Conservation (phyloP, 2,888 invertebrate genomes). For the Ectemnius lituratus region DNA sequence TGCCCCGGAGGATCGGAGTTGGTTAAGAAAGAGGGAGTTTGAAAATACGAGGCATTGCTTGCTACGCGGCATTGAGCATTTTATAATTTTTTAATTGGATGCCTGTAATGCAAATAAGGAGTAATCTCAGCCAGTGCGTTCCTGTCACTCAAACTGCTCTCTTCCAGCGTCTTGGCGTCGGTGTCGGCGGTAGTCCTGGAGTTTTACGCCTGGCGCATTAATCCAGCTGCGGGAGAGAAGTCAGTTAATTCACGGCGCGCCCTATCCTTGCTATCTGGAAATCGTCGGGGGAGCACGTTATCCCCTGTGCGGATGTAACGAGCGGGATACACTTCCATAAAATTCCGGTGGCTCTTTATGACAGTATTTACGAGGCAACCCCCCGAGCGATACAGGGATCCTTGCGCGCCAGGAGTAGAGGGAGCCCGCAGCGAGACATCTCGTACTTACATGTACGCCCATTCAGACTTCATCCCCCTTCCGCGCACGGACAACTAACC, state of each 20-base stretch:
- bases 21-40: background rate
- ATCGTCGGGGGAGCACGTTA: constrained; percentile 7
- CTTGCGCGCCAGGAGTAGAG: constrained; percentile 12
- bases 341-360: constrained; percentile 45
- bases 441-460: constrained; percentile 16
- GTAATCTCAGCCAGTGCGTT: constrained; percentile 1
- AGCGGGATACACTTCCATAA: constrained; percentile 32
- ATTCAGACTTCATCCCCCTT: too few relatives aligned
- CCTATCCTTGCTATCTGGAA: constrained; percentile 13
- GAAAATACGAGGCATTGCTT: background rate
- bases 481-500: too few relatives aligned
- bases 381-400: constrained; percentile 33
- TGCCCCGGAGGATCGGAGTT: background rate
- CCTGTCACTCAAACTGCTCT: background rate
- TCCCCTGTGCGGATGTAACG: constrained; percentile 22
- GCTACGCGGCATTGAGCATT: background rate
- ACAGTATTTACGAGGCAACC: constrained; percentile 34
- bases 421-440: constrained; percentile 22
- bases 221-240: background rate
- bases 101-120: constrained; percentile 1
- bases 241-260: background rate
- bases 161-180: too few relatives aligned
- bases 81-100: constrained; percentile 6
- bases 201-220: constrained; percentile 2
- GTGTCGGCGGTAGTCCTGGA: background rate